These are phyloP conservation scores for Alexandromys fortis DNA, from an alignment of 2,113 vertebrate species.

Conservation along the genomic window DNA sequence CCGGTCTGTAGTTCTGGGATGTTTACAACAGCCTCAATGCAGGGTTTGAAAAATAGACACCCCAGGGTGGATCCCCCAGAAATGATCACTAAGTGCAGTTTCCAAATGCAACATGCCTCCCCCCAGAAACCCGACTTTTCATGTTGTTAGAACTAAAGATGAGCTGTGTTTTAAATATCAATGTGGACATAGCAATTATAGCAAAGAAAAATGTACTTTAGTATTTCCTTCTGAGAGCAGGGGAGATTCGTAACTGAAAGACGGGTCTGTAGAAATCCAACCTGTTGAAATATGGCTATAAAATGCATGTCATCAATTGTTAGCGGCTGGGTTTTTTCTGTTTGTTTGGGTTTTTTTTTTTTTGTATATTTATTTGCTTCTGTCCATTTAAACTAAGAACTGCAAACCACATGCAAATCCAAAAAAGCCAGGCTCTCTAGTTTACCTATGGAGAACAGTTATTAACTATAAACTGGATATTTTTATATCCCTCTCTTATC, in stretches of 20 bases:
- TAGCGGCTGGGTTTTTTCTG: neutral
- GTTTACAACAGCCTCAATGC: neutral
- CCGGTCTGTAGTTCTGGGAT: neutral
- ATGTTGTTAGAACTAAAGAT: conserved; percentile 30
- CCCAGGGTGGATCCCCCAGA: neutral
- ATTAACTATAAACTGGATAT: neutral
- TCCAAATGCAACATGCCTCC: conserved; percentile 2
- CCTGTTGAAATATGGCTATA: conserved; percentile 46
- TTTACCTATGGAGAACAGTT: conserved; percentile 20
- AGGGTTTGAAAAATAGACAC: neutral
- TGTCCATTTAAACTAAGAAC: neutral
- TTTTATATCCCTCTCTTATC: neutral
- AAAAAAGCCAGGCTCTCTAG: neutral
- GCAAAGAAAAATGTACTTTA: neutral
- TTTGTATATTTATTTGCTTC: neutral
- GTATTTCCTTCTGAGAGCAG: neutral
- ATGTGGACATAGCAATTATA: neutral
- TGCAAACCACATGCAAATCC: conserved; percentile 48
- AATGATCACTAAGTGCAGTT: neutral
- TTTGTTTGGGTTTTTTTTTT: neutral
- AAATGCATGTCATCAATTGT: neutral
- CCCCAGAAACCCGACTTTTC: neutral
- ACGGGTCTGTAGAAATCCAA: conserved; percentile 11
- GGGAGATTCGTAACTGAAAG: neutral
- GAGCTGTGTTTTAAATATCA: neutral